A percentile compares a stretch with the other conserved stretches of the same genome.
phyloP scores from a whole-genome alignment of 1,140 invertebrate genomes.

The Stratiolaelaps scimitus region DNA sequence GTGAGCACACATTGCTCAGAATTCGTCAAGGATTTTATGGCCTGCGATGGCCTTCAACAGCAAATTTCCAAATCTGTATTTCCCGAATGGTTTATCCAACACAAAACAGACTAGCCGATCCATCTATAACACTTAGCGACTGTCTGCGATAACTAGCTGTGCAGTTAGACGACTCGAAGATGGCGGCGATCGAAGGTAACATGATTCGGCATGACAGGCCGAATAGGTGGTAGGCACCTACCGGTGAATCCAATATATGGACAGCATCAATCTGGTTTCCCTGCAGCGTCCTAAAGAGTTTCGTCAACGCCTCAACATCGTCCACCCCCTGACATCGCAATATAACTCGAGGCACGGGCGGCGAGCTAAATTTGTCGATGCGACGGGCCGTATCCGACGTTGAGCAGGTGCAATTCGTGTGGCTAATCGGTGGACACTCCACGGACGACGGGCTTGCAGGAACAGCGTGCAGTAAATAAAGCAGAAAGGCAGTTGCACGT shows the following conservation, averaged over 20 bases:
- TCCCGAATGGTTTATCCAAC: no score
- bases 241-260: slow-evolving; percentile 25
- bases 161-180: no score
- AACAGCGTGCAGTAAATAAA: no score
- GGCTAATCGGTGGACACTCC: background rate
- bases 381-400: background rate
- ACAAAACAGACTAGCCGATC: no score
- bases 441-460: background rate
- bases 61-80: no score
- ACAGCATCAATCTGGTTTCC: slow-evolving; percentile 4
- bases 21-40: no score
- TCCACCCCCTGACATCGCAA: background rate
- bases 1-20: no score
- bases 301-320: slow-evolving; percentile 3
- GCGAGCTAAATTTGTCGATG: background rate
- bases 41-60: no score
- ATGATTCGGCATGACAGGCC: background rate
- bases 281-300: background rate
- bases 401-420: slow-evolving; percentile 11
- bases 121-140: no score
- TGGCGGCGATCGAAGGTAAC: background rate
- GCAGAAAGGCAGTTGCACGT: no score
- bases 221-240: background rate
- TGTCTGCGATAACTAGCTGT: no score
- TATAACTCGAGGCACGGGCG: background rate